Evolutionary conservation across 2,113 vertebrate genomes (phyloP).

Genomic region (Talpa occidentalis): DNA sequence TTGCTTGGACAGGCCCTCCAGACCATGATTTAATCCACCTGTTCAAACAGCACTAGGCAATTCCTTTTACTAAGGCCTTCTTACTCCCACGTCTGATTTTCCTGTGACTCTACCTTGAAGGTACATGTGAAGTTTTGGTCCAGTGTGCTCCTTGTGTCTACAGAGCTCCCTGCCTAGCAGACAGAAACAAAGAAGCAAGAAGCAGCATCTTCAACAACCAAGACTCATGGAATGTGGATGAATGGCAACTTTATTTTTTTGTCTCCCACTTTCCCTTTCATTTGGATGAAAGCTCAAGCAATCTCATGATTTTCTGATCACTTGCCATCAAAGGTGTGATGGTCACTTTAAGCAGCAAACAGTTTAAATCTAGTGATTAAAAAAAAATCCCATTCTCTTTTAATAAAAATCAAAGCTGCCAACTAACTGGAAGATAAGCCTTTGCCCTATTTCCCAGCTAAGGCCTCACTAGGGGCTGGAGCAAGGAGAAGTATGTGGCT

Average conservation of each 20-base stretch:
- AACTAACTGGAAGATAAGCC: background rate
- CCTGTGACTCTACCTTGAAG: background rate
- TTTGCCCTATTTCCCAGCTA: background rate
- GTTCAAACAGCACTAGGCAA: no score
- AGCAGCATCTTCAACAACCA: background rate
- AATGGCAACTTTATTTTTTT: background rate
- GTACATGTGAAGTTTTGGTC: background rate
- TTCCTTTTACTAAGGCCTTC: no score
- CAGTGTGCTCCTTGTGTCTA: background rate
- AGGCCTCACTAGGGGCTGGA: background rate
- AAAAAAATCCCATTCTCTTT: background rate
- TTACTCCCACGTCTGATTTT: background rate
- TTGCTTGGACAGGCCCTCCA: no score
- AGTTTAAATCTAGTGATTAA: background rate
- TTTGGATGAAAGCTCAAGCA: background rate
- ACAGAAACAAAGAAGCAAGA: background rate
- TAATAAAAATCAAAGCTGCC: background rate
- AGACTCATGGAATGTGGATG: background rate
- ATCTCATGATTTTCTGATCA: background rate
- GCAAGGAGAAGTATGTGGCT: background rate
- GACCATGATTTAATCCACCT: no score
- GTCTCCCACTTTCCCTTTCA: background rate
- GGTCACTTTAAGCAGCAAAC: background rate
- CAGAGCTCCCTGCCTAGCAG: background rate
- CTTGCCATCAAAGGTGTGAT: background rate